These are phyloP conservation scores for Drosophila pachea DNA, from an alignment of 1,140 invertebrate species.

Conservation along the genomic window DNA sequence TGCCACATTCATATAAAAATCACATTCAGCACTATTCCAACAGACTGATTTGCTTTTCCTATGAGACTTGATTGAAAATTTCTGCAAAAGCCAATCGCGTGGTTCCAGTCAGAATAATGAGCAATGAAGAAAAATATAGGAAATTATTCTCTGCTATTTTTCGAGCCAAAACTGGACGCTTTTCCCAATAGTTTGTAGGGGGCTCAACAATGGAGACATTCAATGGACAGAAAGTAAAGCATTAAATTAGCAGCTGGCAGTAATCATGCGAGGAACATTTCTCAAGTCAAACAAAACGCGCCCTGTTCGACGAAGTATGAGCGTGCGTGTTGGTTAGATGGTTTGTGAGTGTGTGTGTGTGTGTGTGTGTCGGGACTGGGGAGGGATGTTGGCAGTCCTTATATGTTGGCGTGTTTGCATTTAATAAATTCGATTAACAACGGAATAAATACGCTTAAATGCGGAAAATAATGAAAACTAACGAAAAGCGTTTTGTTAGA, in stretches of 20 bases:
- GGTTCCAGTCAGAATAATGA: too few relatives aligned
- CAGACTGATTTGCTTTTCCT: neutral
- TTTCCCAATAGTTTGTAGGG: neutral
- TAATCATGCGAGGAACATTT: slow-evolving; percentile 70
- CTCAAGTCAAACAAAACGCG: slow-evolving; percentile 70
- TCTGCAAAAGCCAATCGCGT: too few relatives aligned
- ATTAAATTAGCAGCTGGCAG: slow-evolving; percentile 68
- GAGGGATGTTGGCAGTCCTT: slow-evolving; percentile 17
- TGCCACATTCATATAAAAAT: slow-evolving; percentile 32
- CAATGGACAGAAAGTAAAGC: slow-evolving; percentile 28
- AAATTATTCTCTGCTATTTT: slow-evolving; percentile 1
- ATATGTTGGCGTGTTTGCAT: slow-evolving; percentile 74
- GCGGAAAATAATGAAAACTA: slow-evolving; percentile 78
- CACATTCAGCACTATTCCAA: slow-evolving; percentile 17
- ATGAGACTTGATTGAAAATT: neutral
- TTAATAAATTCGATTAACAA: slow-evolving; percentile 78
- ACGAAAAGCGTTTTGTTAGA: slow-evolving; percentile 76
- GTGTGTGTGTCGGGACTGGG: slow-evolving; percentile 4
- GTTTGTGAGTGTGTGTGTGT: slow-evolving; percentile 2
- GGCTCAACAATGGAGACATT: slow-evolving; percentile 59
- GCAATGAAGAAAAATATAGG: neutral
- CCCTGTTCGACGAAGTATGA: slow-evolving; percentile 37
- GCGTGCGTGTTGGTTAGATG: slow-evolving; percentile 23
- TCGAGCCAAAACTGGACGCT: neutral
- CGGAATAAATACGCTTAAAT: slow-evolving; percentile 78